Percentiles rank a stretch among this genome's conserved stretches.
phyloP scores from a whole-genome alignment of 1,140 invertebrate species.

The Harpegnathos saltator region DNA sequence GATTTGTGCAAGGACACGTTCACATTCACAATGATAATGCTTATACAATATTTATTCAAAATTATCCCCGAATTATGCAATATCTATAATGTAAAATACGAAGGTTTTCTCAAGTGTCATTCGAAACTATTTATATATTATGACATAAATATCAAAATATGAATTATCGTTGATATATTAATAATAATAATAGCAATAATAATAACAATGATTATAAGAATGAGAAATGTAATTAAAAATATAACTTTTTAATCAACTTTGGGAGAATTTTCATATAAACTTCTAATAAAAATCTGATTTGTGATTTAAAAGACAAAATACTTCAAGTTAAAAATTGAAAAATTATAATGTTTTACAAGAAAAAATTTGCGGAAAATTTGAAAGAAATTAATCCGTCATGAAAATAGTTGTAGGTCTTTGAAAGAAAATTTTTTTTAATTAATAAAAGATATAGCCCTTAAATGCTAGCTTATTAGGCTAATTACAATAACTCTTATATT shows the following conservation, averaged over 20 bases:
- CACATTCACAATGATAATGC: not conserved
- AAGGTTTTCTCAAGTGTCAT: not conserved
- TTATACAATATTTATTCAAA: conserved; percentile 3
- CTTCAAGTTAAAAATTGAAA: not conserved
- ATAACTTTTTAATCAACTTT: conserved; percentile 10
- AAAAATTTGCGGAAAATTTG: not conserved
- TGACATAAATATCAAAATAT: conserved; percentile 1
- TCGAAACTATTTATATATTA: not conserved
- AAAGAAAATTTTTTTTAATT: not conserved
- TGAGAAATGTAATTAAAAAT: not conserved
- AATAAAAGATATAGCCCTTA: too few species aligned
- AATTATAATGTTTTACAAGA: not conserved
- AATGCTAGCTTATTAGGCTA: too few species aligned
- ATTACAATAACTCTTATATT: too few species aligned
- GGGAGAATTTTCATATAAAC: not conserved
- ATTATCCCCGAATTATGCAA: not conserved
- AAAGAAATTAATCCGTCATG: not conserved
- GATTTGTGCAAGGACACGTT: not conserved
- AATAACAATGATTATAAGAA: not conserved
- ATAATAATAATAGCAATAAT: not conserved
- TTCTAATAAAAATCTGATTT: not conserved
- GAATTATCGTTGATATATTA: not conserved
- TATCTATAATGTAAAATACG: not conserved
- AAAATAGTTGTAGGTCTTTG: not conserved
- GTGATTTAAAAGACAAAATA: not conserved